Conservation (phyloP, 2,888 invertebrate genomes). For the Chalcis sispes region DNA sequence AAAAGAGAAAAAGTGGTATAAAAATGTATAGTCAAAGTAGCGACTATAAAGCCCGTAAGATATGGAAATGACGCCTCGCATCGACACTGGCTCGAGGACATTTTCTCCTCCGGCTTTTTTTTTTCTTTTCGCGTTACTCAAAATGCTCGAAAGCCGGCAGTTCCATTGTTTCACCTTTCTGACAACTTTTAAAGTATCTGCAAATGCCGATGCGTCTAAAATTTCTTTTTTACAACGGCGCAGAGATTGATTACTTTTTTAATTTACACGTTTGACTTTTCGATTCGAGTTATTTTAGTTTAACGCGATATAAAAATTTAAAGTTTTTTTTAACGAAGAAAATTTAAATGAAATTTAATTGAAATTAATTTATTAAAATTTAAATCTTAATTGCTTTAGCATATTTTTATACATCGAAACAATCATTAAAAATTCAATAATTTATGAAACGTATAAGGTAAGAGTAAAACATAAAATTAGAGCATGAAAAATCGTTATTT, state of each 20-base stretch:
- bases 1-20: not conserved
- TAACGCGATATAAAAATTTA: no score
- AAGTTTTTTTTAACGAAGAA: no score
- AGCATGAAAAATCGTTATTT: no score
- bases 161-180: not conserved
- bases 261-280: not conserved
- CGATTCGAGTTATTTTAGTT: no score
- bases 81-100: constrained; percentile 38
- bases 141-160: constrained; percentile 2
- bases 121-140: constrained; percentile 26
- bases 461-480: no score
- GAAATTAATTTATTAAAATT: no score
- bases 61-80: constrained; percentile 36
- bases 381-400: no score
- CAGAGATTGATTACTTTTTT: not conserved
- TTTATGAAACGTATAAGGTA: no score
- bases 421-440: no score
- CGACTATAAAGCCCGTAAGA: constrained; percentile 27
- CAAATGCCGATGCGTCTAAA: not conserved
- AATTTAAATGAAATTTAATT: no score
- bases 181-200: constrained; percentile 25
- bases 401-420: no score
- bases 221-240: not conserved
- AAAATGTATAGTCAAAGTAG: constrained; percentile 14
- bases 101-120: constrained; percentile 42